Percentiles rank a stretch among this genome's conserved stretches.
phyloP scores from a whole-genome alignment of 2,113 vertebrate genomes.

The Ceyx margarethae region DNA sequence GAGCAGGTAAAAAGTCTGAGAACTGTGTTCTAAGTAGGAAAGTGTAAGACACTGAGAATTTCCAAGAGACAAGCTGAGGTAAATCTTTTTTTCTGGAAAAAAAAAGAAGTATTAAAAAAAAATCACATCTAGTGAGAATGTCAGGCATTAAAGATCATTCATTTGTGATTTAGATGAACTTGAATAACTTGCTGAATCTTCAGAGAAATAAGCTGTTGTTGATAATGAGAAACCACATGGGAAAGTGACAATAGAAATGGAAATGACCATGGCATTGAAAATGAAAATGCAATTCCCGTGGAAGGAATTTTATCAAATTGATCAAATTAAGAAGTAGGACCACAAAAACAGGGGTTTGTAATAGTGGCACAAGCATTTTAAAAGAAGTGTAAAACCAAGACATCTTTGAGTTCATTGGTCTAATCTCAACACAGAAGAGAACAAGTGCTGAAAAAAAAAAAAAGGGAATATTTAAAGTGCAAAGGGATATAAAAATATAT shows the following conservation, averaged over 20 bases:
- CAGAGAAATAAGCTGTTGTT: not conserved
- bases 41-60: not conserved
- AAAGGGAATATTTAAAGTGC: not conserved
- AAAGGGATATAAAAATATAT: not conserved
- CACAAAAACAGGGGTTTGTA: not conserved
- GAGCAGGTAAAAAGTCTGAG: not conserved
- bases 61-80: not conserved
- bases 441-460: not conserved
- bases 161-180: not conserved
- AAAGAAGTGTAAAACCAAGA: not conserved
- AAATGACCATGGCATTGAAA: not conserved
- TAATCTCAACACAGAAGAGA: not conserved
- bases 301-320: not conserved
- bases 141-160: not conserved
- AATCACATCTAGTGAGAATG: not conserved
- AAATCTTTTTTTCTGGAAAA: accelerated
- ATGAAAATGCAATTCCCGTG: not conserved
- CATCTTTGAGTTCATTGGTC: not conserved
- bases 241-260: not conserved
- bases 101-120: not conserved
- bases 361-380: not conserved
- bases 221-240: not conserved
- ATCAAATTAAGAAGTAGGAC: not conserved
- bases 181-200: not conserved
- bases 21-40: not conserved